Evolutionary conservation across 2,113 vertebrate species (phyloP).

Genomic region (Sardina pilchardus): DNA sequence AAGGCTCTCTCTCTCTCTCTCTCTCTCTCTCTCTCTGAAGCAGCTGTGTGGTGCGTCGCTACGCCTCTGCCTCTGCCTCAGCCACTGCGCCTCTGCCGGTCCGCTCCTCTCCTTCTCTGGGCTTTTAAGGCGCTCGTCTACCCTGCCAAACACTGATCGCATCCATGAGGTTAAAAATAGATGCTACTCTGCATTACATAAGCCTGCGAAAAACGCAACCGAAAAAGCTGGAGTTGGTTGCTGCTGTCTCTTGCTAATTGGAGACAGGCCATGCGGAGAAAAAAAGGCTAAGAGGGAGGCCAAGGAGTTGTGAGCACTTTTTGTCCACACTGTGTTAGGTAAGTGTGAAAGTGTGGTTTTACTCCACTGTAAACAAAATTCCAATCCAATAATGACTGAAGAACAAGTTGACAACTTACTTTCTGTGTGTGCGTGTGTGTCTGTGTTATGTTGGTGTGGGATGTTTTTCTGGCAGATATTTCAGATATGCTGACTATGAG

Average conservation of each 20-base stretch:
- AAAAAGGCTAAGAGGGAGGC: slow-evolving; percentile 27
- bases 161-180: slow-evolving; percentile 61
- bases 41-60: background rate
- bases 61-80: background rate
- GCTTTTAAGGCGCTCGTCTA: slow-evolving; percentile 7
- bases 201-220: slow-evolving; percentile 42
- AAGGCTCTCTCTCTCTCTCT: slow-evolving; percentile 21
- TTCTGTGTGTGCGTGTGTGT: background rate
- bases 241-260: slow-evolving; percentile 49
- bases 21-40: background rate
- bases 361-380: background rate
- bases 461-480: background rate
- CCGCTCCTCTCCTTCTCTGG: background rate
- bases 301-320: slow-evolving; percentile 26
- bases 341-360: background rate
- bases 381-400: background rate
- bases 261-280: background rate
- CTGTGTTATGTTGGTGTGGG: background rate
- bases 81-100: background rate
- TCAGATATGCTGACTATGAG: background rate
- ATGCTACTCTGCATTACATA: slow-evolving; percentile 46
- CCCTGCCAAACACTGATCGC: slow-evolving; percentile 26
- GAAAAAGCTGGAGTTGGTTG: slow-evolving; percentile 1
- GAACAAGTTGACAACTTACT: background rate
- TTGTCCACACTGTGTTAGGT: slow-evolving; percentile 5